Evolutionary conservation across 2,888 invertebrate genomes (phyloP), one percentile per base, ranked within the genome.

Genomic region (Lycophotia porphyrea): DNA sequence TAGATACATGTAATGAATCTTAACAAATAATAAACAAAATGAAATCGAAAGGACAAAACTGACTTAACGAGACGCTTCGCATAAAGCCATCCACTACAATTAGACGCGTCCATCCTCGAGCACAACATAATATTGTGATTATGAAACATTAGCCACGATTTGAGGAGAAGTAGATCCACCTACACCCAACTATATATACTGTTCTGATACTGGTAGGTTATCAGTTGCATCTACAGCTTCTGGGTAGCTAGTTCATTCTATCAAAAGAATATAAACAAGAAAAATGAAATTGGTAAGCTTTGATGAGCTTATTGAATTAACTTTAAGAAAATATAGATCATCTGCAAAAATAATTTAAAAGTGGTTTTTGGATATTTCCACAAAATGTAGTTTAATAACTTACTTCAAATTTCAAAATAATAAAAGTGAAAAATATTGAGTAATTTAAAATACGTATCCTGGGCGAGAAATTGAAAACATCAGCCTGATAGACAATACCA

Each of bases 151-250:
- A 85, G 84, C 90, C 93, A 94, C 93, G 93, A 93, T 87, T 91
- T 78, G 89, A 92, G 88, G 90, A 90, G 88, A 95, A 93, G 90
- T 95, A 93, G 94, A 95, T 94, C 94, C 92, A 93, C 93, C 87
- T 88, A 87, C 84, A 88, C 88, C 90, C 91, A 90, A 87, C 90
- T 96, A 96, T 96, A 96, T 93, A 96, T 95, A 96, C 92, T 91
- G 92, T 92, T 91, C 90, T 89, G 86, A 87, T 81, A 89, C 84
- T 88, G 82, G 81, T 87, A 91, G 88, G 89, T 92, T 93, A 95
- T 95, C 96, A 96, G 93, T 94, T 88, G 90, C 84, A 90, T 85
- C 82, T 87, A 86, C 84, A 86, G 80, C 88, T 91, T 89, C 91
- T 88, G 87, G 84, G 82, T 71, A 86, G 88, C 89, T 89, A 90